phyloP scores from a whole-genome alignment of 1,140 invertebrate genomes.

The Pentalonia nigronervosa region DNA sequence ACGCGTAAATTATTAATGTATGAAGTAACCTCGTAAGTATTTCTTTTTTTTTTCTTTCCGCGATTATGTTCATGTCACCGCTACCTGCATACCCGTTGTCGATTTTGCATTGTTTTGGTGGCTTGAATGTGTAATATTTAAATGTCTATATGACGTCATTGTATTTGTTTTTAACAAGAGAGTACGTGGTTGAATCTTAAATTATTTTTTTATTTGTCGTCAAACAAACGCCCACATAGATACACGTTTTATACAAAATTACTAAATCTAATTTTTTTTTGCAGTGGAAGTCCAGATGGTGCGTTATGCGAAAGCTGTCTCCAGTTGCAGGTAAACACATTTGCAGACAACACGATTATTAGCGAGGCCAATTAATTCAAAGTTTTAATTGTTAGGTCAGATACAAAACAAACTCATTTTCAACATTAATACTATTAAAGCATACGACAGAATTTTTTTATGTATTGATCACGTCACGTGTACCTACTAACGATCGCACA shows the following conservation, averaged over 20 bases:
- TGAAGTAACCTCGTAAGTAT: background rate
- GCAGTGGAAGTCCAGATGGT: constrained; percentile 85
- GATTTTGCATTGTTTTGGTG: constrained; percentile 15
- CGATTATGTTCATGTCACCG: background rate
- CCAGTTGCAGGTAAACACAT: constrained; percentile 77
- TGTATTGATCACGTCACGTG: background rate
- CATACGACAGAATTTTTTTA: background rate
- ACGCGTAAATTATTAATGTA: background rate
- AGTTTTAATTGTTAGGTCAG: background rate
- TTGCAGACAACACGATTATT: background rate
- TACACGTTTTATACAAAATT: background rate
- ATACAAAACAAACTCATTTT: background rate
- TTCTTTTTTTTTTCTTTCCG: background rate
- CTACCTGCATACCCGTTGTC: constrained; percentile 10
- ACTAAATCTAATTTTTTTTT: constrained; percentile 28
- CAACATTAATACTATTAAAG: background rate
- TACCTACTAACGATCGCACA: background rate
- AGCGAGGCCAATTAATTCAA: background rate
- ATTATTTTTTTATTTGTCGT: background rate
- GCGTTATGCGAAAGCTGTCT: constrained; percentile 81
- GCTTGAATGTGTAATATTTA: background rate
- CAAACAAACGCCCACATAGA: constrained; percentile 1
- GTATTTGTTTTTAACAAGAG: constrained; percentile 28
- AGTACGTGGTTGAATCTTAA: background rate
- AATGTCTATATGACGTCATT: background rate